These are phyloP conservation scores for Uromys caudimaculatus DNA, from an alignment of 2,797 vertebrate species.

Conservation along the genomic window DNA sequence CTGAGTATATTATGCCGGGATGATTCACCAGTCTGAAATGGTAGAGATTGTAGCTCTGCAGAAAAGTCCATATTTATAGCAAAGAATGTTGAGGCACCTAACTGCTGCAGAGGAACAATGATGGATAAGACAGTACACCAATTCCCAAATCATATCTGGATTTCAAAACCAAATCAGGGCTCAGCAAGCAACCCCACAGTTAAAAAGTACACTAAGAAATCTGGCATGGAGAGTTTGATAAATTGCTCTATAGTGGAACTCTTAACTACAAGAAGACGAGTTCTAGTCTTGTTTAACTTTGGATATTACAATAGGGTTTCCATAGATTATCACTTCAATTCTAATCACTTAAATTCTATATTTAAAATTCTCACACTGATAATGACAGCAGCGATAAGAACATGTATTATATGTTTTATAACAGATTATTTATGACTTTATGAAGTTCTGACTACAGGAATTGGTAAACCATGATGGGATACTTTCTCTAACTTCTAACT, in stretches of 20 bases:
- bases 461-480: neutral
- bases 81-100: fast-evolving
- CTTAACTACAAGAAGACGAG: neutral
- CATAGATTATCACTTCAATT: neutral
- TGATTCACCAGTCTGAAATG: neutral
- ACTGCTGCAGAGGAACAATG: neutral
- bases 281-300: neutral
- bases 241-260: neutral
- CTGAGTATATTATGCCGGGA: neutral
- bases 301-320: neutral
- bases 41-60: neutral
- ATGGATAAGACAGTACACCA: no score
- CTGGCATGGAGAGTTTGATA: neutral
- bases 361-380: neutral
- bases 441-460: neutral
- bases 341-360: neutral
- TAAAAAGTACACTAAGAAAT: neutral
- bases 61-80: neutral
- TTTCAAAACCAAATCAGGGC: neutral
- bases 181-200: neutral
- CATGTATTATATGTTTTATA: neutral
- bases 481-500: neutral
- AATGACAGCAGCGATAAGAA: neutral
- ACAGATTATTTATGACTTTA: neutral
- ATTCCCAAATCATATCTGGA: neutral